Conservation (phyloP, 1,140 invertebrate species). For the Zaprionus davidi region DNA sequence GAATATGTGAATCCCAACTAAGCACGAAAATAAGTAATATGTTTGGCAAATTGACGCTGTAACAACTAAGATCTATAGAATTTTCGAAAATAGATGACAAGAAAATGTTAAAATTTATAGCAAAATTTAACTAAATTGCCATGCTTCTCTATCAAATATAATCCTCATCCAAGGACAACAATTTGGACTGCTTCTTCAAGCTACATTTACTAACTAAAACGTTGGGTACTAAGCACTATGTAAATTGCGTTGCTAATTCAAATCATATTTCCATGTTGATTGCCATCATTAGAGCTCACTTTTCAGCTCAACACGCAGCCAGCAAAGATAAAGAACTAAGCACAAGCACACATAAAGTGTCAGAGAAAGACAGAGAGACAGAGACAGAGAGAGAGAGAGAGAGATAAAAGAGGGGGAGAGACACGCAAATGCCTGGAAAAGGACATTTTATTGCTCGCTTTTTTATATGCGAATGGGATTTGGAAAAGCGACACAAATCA, state of each 20-base stretch:
- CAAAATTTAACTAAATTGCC: too few relatives aligned
- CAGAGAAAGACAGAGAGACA: background rate
- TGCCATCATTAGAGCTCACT: conserved; percentile 72
- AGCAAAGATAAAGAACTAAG: conserved; percentile 35
- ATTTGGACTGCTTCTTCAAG: background rate
- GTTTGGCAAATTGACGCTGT: too few relatives aligned
- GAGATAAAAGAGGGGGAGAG: background rate
- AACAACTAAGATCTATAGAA: too few relatives aligned
- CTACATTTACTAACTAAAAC: conserved; percentile 14
- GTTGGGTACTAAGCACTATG: background rate
- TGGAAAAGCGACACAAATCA: conserved; percentile 75
- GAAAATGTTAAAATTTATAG: too few relatives aligned
- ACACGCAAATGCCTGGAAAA: conserved; percentile 23
- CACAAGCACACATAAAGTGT: conserved; percentile 13
- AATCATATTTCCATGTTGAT: conserved; percentile 16
- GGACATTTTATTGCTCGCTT: conserved; percentile 46
- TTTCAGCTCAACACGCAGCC: conserved; percentile 76
- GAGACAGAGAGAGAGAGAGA: background rate
- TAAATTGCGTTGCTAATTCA: conserved; percentile 10
- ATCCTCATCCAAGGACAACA: background rate
- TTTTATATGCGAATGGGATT: conserved; percentile 61
- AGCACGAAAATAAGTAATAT: too few relatives aligned
- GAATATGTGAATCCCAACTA: too few relatives aligned
- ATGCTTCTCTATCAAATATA: background rate
- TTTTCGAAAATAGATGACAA: too few relatives aligned